Conservation (phyloP, 2,113 vertebrate genomes). For the Felis chaus region DNA sequence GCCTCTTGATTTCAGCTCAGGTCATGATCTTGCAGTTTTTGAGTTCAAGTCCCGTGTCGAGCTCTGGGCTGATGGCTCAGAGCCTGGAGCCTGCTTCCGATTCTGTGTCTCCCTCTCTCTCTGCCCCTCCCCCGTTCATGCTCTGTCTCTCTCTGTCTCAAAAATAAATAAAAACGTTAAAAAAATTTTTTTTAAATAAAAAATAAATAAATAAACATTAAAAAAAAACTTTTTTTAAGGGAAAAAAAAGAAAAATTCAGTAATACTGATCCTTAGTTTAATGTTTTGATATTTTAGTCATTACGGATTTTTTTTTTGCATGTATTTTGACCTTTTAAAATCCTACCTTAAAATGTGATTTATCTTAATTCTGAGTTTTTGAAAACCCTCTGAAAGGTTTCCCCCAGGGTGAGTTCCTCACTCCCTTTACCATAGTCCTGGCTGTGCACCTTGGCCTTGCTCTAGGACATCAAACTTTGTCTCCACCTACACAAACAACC, state of each 20-base stretch:
- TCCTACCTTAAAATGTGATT: neutral
- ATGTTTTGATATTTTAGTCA: neutral
- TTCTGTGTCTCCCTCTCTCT: no score
- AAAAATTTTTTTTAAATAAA: no score
- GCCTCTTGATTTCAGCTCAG: no score
- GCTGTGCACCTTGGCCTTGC: neutral
- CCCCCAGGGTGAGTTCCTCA: neutral
- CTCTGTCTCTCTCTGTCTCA: no score
- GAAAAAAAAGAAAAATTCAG: neutral
- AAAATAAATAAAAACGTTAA: no score
- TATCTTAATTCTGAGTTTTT: neutral
- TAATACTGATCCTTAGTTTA: neutral
- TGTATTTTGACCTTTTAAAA: neutral
- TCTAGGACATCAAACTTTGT: neutral
- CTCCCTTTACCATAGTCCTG: neutral
- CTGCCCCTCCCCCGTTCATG: no score
- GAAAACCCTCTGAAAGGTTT: neutral
- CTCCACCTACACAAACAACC: neutral
- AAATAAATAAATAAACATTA: no score
- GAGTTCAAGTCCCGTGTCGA: no score
- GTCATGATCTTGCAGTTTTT: no score
- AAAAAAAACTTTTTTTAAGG: no score
- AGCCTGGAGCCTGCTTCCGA: no score
- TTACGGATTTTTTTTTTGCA: neutral
- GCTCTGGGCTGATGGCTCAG: no score